Evolutionary conservation across 2,113 vertebrate species (phyloP).

Genomic region (Microtus montanus): DNA sequence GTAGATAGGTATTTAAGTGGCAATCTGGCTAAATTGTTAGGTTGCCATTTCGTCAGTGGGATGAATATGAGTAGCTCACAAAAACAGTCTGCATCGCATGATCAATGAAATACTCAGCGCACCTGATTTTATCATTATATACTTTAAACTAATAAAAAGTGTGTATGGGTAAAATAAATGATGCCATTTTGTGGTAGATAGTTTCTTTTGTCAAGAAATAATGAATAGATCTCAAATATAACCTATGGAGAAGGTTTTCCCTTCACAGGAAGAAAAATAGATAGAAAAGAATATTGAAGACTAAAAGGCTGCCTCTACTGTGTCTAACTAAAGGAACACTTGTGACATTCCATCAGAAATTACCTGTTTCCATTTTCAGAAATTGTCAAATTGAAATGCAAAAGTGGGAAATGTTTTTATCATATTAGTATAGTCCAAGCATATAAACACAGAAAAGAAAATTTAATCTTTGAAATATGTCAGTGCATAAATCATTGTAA

Average conservation of each 20-base stretch:
- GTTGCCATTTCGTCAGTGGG: conserved; percentile 84
- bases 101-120: conserved; percentile 83
- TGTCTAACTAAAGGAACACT: conserved; percentile 38
- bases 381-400: background rate
- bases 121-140: conserved; percentile 86
- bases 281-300: conserved; percentile 32
- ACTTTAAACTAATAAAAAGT: conserved; percentile 83
- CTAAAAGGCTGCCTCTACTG: conserved; percentile 52
- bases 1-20: conserved; percentile 78
- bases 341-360: conserved; percentile 49
- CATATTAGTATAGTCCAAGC: background rate
- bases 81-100: conserved; percentile 80
- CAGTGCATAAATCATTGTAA: background rate
- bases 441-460: background rate
- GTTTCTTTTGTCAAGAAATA: conserved; percentile 57
- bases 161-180: conserved; percentile 79
- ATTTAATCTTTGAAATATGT: conserved; percentile 27
- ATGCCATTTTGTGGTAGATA: conserved; percentile 58
- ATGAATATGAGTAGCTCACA: conserved; percentile 82
- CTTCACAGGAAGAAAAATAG: conserved; percentile 56
- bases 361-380: conserved; percentile 40
- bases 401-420: background rate
- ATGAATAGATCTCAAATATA: conserved; percentile 60
- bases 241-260: conserved; percentile 35
- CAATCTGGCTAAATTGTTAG: conserved; percentile 84